A percentile compares a stretch with the other conserved stretches of the same genome.
Evolutionary conservation across 2,113 vertebrate species (phyloP).

Genomic region (Phrynocephalus versicolor): DNA sequence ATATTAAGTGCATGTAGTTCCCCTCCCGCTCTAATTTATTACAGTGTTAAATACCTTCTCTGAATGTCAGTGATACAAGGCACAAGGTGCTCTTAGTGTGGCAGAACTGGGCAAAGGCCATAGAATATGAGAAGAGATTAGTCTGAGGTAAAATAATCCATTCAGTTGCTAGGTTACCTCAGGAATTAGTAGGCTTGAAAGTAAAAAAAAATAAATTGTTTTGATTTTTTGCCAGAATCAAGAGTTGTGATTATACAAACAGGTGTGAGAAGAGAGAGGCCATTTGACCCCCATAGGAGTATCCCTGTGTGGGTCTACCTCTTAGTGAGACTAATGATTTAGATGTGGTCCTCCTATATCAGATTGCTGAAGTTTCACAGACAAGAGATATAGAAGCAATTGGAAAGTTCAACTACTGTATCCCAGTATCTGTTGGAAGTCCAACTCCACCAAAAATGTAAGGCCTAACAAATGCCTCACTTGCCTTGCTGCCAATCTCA

Average conservation of each 20-base stretch:
- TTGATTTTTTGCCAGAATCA: neutral
- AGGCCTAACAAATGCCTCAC: too few species aligned
- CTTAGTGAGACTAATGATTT: too few species aligned
- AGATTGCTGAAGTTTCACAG: too few species aligned
- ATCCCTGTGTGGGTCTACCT: too few species aligned
- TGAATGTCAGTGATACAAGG: neutral
- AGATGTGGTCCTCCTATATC: too few species aligned
- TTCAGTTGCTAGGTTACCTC: conserved; percentile 27
- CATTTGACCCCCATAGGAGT: neutral
- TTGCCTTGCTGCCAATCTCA: too few species aligned
- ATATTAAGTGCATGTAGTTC: neutral
- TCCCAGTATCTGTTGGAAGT: too few species aligned
- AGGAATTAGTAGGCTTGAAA: conserved; percentile 12
- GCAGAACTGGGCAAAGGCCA: conserved; percentile 12
- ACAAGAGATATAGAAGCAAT: too few species aligned
- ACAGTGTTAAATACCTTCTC: neutral
- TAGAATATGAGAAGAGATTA: conserved; percentile 2
- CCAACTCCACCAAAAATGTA: too few species aligned
- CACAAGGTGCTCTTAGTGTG: neutral
- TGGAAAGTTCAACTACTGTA: too few species aligned
- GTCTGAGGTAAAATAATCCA: conserved; percentile 2
- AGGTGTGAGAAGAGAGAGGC: neutral
- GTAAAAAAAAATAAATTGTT: too few species aligned
- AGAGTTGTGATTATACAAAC: conserved; percentile 15
- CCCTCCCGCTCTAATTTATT: neutral